Base-by-base conservation (phyloP, 2,797 vertebrate species). In the Lacerta bilineata region DNA sequence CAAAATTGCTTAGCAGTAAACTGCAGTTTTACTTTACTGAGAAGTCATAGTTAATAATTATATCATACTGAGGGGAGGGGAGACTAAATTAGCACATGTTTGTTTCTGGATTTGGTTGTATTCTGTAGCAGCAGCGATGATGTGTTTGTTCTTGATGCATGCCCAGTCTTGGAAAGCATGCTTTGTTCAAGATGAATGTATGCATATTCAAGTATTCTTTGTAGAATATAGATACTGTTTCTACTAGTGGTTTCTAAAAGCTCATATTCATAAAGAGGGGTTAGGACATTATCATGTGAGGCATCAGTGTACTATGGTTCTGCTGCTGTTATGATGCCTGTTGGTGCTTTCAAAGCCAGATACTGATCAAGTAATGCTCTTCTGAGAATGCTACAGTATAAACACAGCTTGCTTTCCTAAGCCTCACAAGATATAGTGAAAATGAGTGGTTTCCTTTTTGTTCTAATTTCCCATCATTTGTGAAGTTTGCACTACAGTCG, bases 41-140 rank as follows among this genome's bases (percentile, higher is more conserved):
- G 61, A 84, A 91, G 84, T 78, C 79, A 86, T 87, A 87, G 66
- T 68, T 79, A 82, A 46, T 87, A 41, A 61, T 0, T 68, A 1
- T 88, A 84, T 55, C 39, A 90, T 15, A 81, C 13, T 72, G 29
- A 36, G 69, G 71, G 69, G 50, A 86, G 68, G n/a, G 72, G 68
- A 88, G 69, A 92, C 83, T 89, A 82, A 82, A 84, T 74, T 36
- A 41, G 71, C 75, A 66, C 84, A 92, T 94, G 50, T 85, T 90
- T 91, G 41, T 93, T 92, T 94, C 93, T 94, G 91, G 93, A 93
- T 87, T 91, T 93, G 39, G 81, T 95, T 93, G 92, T 93, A 95
- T 94, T 95, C 50, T 55, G 61, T 93, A 95, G 93, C 92, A 95
- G 94, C 94, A 94, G 92, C 85, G 88, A 68, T 85, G 43, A 43